These are phyloP conservation scores for Protaetia brevitarsis DNA, from an alignment of 1,140 invertebrate species.

Conservation along the genomic window DNA sequence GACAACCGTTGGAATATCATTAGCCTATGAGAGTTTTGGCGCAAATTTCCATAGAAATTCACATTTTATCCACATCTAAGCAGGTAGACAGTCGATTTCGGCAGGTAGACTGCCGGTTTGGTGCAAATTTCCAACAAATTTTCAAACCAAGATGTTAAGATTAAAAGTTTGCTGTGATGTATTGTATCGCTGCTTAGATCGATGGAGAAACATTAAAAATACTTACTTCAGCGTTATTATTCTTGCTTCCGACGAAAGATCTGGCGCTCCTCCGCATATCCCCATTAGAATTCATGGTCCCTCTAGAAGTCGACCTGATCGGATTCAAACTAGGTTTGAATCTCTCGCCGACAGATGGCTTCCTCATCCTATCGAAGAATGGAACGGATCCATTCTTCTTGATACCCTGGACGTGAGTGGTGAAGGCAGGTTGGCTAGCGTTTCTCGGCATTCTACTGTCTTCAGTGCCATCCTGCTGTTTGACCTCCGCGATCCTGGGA, in stretches of 20 bases:
- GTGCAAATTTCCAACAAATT: too few species aligned
- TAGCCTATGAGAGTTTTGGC: too few species aligned
- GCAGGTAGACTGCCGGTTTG: too few species aligned
- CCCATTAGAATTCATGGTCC: conserved; percentile 56
- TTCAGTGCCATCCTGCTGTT: conserved; percentile 43
- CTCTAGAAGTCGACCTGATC: conserved; percentile 66
- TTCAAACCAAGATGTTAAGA: too few species aligned
- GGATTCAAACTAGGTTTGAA: conserved; percentile 75
- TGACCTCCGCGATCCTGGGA: conserved; percentile 48
- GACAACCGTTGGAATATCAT: too few species aligned
- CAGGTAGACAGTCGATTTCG: too few species aligned
- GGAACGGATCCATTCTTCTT: conserved; percentile 86
- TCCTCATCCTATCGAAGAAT: conserved; percentile 78
- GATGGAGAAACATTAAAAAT: too few species aligned
- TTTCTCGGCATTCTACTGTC: conserved; percentile 66
- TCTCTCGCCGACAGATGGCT: conserved; percentile 73
- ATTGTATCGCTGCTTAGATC: too few species aligned
- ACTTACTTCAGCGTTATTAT: conserved; percentile 58
- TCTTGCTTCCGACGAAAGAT: conserved; percentile 59
- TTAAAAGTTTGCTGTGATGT: too few species aligned
- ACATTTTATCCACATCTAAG: too few species aligned
- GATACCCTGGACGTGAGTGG: conserved; percentile 70
- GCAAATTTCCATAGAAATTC: too few species aligned
- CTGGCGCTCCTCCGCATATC: conserved; percentile 53
- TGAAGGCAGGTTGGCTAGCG: conserved; percentile 80